phyloP scores from a whole-genome alignment of 2,797 vertebrate species.

The Mus minutoides region DNA sequence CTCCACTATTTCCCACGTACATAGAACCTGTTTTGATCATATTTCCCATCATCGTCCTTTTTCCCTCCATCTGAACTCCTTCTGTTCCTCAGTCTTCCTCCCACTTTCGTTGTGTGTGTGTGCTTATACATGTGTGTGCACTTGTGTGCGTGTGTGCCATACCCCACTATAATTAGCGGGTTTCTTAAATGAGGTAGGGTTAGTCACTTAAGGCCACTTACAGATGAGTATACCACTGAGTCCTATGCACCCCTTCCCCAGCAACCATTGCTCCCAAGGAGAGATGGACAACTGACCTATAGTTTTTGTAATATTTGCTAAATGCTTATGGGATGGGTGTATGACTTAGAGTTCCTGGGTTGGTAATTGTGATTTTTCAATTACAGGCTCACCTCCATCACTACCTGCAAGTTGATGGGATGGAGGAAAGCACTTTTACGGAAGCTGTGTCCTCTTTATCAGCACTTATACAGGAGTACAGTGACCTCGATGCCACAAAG shows the following conservation, averaged over 20 bases:
- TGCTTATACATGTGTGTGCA: too few relatives aligned
- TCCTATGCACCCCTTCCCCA: neutral
- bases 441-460: constrained; percentile 92
- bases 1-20: neutral
- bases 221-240: neutral
- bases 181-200: neutral
- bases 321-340: neutral
- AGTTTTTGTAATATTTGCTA: constrained; percentile 38
- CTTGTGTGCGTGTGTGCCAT: too few relatives aligned
- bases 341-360: neutral
- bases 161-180: neutral
- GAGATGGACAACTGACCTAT: neutral
- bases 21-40: neutral
- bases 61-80: neutral
- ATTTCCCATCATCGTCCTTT: neutral
- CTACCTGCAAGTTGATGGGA: constrained; percentile 94
- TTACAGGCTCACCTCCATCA: constrained; percentile 97
- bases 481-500: constrained; percentile 90
- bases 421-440: constrained; percentile 93
- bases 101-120: too few relatives aligned
- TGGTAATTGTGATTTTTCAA: neutral
- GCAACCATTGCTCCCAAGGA: neutral
- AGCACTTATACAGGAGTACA: constrained; percentile 94
- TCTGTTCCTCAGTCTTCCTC: neutral
- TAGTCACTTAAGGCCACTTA: neutral